These are phyloP conservation scores for Eonycteris spelaea DNA, from an alignment of 2,113 vertebrate genomes.

Conservation along the genomic window DNA sequence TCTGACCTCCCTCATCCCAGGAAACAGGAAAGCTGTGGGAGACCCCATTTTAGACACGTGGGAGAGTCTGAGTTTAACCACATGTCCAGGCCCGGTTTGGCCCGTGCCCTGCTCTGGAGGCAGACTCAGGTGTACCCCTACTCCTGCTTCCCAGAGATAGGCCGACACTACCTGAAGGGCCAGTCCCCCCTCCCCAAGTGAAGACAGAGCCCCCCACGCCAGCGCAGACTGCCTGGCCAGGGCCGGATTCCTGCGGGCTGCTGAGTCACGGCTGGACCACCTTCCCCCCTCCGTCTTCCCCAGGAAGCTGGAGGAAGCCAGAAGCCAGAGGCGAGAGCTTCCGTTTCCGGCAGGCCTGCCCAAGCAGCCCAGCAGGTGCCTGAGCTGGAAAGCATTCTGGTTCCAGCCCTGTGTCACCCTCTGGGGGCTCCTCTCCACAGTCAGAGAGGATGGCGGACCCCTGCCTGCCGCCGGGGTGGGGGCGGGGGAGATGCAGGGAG, in stretches of 20 bases:
- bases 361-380: slow-evolving; percentile 42
- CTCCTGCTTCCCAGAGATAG: background rate
- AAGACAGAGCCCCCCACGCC: background rate
- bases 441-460: background rate
- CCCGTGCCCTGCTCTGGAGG: background rate
- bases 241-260: background rate
- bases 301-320: slow-evolving; percentile 58
- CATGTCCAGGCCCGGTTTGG: background rate
- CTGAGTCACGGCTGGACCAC: slow-evolving; percentile 55
- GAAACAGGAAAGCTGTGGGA: background rate
- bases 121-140: background rate
- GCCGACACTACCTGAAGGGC: background rate
- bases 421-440: background rate
- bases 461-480: too few species aligned
- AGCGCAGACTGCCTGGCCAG: background rate
- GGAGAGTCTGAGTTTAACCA: background rate
- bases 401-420: background rate
- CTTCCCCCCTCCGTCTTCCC: slow-evolving; percentile 56
- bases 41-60: background rate
- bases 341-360: slow-evolving; percentile 10
- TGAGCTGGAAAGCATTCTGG: background rate
- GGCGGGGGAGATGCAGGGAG: too few species aligned
- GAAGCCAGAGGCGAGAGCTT: slow-evolving; percentile 54
- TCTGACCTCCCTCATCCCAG: background rate
- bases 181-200: background rate